phyloP scores from a whole-genome alignment of 1,140 invertebrate species.

The Batillaria attramentaria region DNA sequence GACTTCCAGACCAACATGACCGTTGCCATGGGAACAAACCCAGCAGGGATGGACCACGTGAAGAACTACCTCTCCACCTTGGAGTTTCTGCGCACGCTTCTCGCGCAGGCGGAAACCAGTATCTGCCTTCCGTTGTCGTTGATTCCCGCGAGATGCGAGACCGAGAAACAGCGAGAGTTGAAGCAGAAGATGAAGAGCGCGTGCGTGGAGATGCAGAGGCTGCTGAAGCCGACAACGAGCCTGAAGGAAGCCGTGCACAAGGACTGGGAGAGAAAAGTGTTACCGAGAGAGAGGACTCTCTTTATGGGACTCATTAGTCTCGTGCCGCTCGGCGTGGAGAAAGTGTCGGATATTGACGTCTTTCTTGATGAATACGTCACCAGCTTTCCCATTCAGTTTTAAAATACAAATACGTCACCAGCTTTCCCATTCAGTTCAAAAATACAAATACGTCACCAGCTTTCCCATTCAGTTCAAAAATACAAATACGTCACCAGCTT shows the following conservation, averaged over 20 bases:
- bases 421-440: not conserved
- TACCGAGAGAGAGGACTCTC: constrained; percentile 39
- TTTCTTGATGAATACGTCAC: constrained; percentile 49
- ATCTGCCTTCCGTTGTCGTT: constrained; percentile 45
- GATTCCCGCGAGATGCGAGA: constrained; percentile 49
- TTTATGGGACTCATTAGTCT: constrained; percentile 49
- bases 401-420: not conserved
- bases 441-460: not conserved
- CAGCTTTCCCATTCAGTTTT: constrained; percentile 33
- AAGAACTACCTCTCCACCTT: constrained; percentile 40
- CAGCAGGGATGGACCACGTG: constrained; percentile 30
- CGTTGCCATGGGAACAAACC: constrained; percentile 42
- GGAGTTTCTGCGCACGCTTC: constrained; percentile 31
- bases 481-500: not conserved
- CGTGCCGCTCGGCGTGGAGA: constrained; percentile 44
- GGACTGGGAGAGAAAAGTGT: constrained; percentile 40
- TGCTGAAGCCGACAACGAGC: constrained; percentile 35
- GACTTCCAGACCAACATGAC: constrained; percentile 47
- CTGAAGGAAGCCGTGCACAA: constrained; percentile 32
- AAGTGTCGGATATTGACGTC: constrained; percentile 44
- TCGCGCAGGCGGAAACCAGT: constrained; percentile 36
- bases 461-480: too few relatives aligned
- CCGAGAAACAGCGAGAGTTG: constrained; percentile 44
- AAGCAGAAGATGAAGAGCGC: constrained; percentile 38
- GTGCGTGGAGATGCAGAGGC: constrained; percentile 32